Base-by-base conservation (phyloP, 2,888 invertebrate species). In the Nectonema munidae region DNA sequence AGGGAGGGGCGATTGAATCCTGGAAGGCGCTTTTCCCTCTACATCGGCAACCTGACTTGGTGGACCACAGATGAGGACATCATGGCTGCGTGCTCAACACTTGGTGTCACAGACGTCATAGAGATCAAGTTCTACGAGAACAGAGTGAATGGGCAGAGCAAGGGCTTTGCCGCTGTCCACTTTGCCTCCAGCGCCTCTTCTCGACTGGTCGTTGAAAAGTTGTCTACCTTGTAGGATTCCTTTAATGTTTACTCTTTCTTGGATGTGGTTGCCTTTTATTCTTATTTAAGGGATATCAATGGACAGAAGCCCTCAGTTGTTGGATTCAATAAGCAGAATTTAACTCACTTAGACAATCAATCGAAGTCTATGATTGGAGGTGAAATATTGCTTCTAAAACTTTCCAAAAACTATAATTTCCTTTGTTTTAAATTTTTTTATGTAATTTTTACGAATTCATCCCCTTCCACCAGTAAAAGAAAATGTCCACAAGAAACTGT, bases 91-190 rank as follows among this genome's bases (percentile, higher is more conserved):
- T 65, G 86, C 43, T 66, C 67, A 38, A 69, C 71, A 46, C 64
- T 76, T 47, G 86, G 86, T 35, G 73, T 86, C 3, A 66, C 64
- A 40, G 89, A 95, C 59, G 71, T 95, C 51, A 66, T 81, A 49
- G 95, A 99, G 54, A 81, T 95, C 25, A 89, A 89, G 59, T 99
- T 95, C 61, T 86, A 86, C 61, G 95, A 95, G 59, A 95, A 95
- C 61, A 68, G 89, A 49, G 73, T 81, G 21, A 89, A 89, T 61
- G 89, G 89, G 18, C 86, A 86, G 57, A 83, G 81, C 1, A 89
- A 89, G 62, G 81, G 95, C 20, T 95, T 86, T 61, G 89, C 86
- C 54, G 72, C 86, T 37, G 69, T 89, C 46, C 74, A 79, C 2
- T 63, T 95, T 45, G 79, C 75, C 13, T 81, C 83, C 0, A 86